These are phyloP conservation scores for Hypotaenidia okinawae DNA, from an alignment of 2,797 vertebrate genomes.

Conservation along the genomic window DNA sequence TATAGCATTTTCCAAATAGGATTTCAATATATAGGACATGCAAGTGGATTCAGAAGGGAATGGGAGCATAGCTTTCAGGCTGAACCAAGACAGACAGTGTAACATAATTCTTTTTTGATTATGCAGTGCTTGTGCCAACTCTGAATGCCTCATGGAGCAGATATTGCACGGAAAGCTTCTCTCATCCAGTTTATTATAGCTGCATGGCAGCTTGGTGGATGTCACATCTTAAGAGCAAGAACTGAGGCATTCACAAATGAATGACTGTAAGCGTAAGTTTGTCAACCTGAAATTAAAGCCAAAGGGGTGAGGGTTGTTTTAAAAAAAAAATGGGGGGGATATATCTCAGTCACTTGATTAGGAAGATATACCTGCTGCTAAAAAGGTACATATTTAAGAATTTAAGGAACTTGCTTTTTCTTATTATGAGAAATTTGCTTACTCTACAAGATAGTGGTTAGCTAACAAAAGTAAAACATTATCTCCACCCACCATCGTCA, in stretches of 20 bases:
- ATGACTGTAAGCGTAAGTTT: neutral
- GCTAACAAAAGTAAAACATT: neutral
- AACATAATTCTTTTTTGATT: neutral
- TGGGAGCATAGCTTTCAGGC: neutral
- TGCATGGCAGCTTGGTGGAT: neutral
- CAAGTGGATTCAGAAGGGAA: neutral
- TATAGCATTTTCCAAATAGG: neutral
- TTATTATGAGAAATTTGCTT: neutral
- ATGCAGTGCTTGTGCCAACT: neutral
- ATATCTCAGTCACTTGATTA: neutral
- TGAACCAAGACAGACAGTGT: neutral
- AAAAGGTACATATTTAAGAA: neutral
- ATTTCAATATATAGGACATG: neutral
- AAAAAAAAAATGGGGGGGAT: neutral
- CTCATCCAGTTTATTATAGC: neutral
- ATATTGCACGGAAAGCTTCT: neutral
- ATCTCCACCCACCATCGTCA: neutral
- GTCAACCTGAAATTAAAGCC: neutral
- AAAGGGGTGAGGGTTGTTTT: neutral
- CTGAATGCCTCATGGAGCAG: neutral
- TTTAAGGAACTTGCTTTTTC: neutral
- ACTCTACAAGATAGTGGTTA: neutral
- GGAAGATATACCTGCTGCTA: neutral
- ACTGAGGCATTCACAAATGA: neutral
- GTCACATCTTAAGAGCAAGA: neutral